Evolutionary conservation across 2,797 vertebrate species (phyloP).

Genomic region (Galago senegalensis): DNA sequence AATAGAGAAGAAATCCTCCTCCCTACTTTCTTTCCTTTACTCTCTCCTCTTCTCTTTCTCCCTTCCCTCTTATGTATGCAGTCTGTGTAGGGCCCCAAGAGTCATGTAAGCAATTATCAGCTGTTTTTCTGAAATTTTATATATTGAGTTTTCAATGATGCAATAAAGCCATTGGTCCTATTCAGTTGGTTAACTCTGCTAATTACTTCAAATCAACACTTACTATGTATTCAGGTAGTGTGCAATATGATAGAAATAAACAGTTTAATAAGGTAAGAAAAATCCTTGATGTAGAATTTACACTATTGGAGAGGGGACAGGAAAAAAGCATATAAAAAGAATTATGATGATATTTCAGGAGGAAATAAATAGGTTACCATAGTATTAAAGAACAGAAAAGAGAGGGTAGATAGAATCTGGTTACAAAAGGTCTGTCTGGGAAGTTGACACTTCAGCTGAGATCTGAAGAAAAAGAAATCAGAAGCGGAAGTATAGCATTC

Average conservation of each 20-base stretch:
- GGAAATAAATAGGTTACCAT: neutral
- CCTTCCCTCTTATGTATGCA: neutral
- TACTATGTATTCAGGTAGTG: neutral
- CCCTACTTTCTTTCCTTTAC: neutral
- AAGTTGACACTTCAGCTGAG: conserved; percentile 29
- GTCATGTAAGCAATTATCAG: neutral
- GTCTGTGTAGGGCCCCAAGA: neutral
- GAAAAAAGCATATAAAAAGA: neutral
- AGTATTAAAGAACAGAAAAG: conserved; percentile 9
- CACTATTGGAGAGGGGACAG: neutral
- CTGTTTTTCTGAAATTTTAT: conserved; percentile 40
- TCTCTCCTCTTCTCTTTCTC: neutral
- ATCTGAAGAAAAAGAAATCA: conserved; percentile 6
- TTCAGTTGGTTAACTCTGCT: neutral
- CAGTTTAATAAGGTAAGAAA: neutral
- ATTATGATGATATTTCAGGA: conserved; percentile 31
- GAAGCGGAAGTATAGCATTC: neutral
- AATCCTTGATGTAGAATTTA: neutral
- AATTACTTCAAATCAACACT: neutral
- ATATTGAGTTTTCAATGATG: neutral
- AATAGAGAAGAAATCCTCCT: neutral
- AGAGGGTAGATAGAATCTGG: neutral
- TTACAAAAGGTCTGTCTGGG: conserved; percentile 21
- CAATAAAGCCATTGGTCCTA: neutral
- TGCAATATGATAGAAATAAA: neutral